phyloP scores from a whole-genome alignment of 2,113 vertebrate species.

The Cavia porcellus region DNA sequence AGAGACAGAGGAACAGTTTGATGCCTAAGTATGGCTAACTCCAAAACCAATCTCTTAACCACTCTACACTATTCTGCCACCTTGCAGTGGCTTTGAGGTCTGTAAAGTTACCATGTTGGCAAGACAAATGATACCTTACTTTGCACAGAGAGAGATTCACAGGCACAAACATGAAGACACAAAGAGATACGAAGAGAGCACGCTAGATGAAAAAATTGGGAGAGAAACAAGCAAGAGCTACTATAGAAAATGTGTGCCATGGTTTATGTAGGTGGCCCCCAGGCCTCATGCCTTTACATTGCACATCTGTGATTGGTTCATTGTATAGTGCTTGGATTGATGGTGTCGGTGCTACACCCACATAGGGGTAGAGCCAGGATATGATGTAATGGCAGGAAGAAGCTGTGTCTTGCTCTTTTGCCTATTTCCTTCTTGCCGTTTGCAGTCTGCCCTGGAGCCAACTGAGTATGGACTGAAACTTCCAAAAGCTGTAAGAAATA shows the following conservation, averaged over 20 bases:
- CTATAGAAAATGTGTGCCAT: not conserved
- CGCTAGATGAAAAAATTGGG: not conserved
- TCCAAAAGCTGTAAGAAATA: too few species aligned
- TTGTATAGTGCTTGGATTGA: too few species aligned
- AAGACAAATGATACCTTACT: not conserved
- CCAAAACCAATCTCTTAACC: not conserved
- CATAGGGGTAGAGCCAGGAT: too few species aligned
- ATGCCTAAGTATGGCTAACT: not conserved
- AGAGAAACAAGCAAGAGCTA: not conserved
- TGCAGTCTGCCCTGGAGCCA: too few species aligned
- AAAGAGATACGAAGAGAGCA: not conserved
- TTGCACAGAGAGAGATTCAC: not conserved
- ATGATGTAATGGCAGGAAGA: too few species aligned
- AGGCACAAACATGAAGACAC: not conserved
- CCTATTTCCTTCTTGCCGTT: too few species aligned
- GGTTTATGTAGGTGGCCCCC: too few species aligned
- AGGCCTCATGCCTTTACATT: too few species aligned
- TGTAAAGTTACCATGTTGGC: not conserved
- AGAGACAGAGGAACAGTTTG: not conserved
- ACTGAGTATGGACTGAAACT: too few species aligned
- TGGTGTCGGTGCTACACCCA: too few species aligned
- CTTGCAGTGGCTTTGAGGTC: not conserved
- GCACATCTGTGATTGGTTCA: too few species aligned
- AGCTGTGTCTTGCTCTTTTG: too few species aligned
- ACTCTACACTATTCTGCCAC: not conserved